Evolutionary conservation across 2,797 vertebrate species (phyloP).

Genomic region (Pangasius djambal): DNA sequence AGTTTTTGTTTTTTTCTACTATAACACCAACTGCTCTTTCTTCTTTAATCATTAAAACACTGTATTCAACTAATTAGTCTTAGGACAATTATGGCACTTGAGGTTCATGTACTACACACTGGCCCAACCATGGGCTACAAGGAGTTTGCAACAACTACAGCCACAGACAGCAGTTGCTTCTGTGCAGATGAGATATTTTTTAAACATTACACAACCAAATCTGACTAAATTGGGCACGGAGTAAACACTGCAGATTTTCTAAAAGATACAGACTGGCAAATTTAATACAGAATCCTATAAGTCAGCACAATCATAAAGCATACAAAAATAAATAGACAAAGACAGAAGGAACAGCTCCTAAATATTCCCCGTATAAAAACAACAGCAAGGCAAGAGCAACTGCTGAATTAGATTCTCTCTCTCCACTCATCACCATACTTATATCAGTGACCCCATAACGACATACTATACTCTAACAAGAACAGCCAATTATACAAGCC

Average conservation of each 20-base stretch:
- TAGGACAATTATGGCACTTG: neutral
- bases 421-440: neutral
- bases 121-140: neutral
- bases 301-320: neutral
- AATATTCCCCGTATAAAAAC: neutral
- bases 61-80: neutral
- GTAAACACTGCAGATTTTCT: neutral
- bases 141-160: neutral
- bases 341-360: neutral
- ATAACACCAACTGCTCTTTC: neutral
- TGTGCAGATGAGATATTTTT: neutral
- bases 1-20: neutral
- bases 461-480: neutral
- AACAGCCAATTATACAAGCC: neutral
- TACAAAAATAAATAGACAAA: constrained; percentile 1
- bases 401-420: neutral
- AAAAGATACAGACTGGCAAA: neutral
- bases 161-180: neutral
- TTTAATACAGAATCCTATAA: neutral
- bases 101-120: neutral
- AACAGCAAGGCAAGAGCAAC: neutral
- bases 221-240: neutral
- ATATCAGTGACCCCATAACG: neutral
- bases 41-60: neutral
- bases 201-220: neutral